Conservation (phyloP, 2,888 invertebrate species). For the Lithodes maja region DNA sequence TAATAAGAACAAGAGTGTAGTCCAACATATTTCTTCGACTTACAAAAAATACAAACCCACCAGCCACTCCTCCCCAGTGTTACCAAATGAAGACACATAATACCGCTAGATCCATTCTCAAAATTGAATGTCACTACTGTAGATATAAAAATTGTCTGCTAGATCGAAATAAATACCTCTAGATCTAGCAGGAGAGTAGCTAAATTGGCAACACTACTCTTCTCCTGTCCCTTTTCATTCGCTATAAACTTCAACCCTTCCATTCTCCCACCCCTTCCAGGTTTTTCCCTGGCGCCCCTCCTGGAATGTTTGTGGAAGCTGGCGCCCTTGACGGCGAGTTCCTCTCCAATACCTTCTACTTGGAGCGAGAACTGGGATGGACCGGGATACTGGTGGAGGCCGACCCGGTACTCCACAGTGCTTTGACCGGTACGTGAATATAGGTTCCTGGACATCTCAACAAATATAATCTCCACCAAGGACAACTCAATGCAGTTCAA, state of each 20-base stretch:
- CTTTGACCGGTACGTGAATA: constrained; percentile 16
- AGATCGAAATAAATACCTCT: not conserved
- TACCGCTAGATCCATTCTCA: not conserved
- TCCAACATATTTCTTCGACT: too few relatives aligned
- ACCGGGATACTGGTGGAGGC: constrained; percentile 45
- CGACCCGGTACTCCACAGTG: constrained; percentile 29
- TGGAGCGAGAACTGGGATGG: constrained; percentile 48
- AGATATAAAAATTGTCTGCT: not conserved
- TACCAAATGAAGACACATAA: not conserved
- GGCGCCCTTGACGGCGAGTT: constrained; percentile 54
- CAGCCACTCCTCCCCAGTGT: too few relatives aligned
- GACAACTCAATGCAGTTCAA: too few relatives aligned
- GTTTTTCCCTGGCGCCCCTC: constrained; percentile 29
- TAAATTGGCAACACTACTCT: not conserved
- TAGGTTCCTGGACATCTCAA: too few relatives aligned
- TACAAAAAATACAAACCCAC: too few relatives aligned
- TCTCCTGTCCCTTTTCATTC: not conserved
- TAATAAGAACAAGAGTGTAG: too few relatives aligned
- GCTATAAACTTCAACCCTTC: not conserved
- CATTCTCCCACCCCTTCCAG: constrained; percentile 9
- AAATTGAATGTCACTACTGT: too few relatives aligned
- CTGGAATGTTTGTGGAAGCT: constrained; percentile 42
- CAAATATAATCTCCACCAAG: too few relatives aligned
- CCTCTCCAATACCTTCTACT: constrained; percentile 45
- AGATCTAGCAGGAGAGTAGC: too few relatives aligned